Base-by-base conservation (phyloP, 2,797 vertebrate genomes). In the Sebastiscus tertius region DNA sequence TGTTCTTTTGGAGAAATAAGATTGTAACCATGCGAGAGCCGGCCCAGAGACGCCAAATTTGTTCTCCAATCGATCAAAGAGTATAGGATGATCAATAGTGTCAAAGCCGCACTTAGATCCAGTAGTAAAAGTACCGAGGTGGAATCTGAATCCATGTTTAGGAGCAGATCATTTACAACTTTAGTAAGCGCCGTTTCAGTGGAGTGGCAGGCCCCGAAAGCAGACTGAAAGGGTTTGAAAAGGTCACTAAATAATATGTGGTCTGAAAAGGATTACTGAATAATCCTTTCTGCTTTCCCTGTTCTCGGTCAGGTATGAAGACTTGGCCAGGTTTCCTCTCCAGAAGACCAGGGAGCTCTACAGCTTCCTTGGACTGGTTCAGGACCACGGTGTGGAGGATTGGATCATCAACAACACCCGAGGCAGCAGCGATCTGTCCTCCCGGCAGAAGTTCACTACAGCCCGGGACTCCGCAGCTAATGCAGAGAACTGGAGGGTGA, bases 321-420 rank as follows among this genome's bases (percentile, higher is more conserved):
- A 99, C 90, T 90, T 99, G 92, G 97, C 97, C 59, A 91, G 97
- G 81, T 97, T 96, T 82, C 97, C 97, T 46, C 95, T 97, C 81
- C 96, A 96, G 93, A 98, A 97, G 93, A 96, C 97, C 0, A 95
- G 94, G 89, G 97, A 98, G 94, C 96, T 98, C 75, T 98, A 97
- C 0, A 94, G 95, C 27, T 98, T 97, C 86, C 94, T 98, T 39
- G 97, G 97, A 12, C 95, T 98, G 68, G 92, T 95, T 71, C 58
- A 97, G 90, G 96, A 97, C 85, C 87, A 93, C 84, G 96, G 91
- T 0, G 96, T 98, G 0, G 95, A 95, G 58, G 95, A 96, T 62
- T 99, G 97, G 97, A 97, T 98, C 90, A 94, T 96, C 87, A 98
- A 97, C 92, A 99, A 97, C 94, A 98, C 97, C 0, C 93, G 95